phyloP scores from a whole-genome alignment of 2,113 vertebrate species.

The Proterorhinus semilunaris region DNA sequence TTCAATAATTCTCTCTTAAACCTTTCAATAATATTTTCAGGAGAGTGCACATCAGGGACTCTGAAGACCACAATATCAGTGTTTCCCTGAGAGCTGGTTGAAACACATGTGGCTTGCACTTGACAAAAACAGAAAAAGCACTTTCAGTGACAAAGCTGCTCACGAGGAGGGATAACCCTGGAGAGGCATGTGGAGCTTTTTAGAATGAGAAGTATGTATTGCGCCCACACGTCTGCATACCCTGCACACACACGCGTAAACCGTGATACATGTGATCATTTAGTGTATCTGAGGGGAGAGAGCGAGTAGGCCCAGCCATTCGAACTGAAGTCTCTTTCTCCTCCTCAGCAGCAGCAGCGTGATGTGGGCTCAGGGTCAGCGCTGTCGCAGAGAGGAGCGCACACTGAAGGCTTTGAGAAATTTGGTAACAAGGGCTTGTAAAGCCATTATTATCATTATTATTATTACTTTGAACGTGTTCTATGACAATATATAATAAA shows the following conservation, averaged over 20 bases:
- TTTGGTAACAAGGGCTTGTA: too few species aligned
- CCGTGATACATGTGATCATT: slow-evolving; percentile 31
- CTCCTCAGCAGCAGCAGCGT: slow-evolving; percentile 17
- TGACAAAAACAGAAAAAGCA: slow-evolving; percentile 25
- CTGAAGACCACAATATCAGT: not conserved
- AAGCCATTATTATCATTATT: too few species aligned
- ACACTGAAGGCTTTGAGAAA: not conserved
- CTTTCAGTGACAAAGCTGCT: slow-evolving; percentile 31
- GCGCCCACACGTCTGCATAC: slow-evolving; percentile 6
- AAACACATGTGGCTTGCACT: slow-evolving; percentile 21
- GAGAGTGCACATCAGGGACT: not conserved
- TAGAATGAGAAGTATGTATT: slow-evolving; percentile 35
- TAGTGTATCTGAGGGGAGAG: slow-evolving; percentile 16
- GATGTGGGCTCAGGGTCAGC: slow-evolving; percentile 36
- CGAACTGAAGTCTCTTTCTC: slow-evolving; percentile 36
- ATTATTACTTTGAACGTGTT: not conserved
- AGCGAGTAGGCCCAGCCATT: slow-evolving; percentile 28
- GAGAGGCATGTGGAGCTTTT: slow-evolving; percentile 34
- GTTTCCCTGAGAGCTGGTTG: not conserved
- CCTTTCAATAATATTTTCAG: not conserved
- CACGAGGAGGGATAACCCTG: slow-evolving; percentile 45
- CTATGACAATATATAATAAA: not conserved
- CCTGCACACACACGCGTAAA: slow-evolving; percentile 3
- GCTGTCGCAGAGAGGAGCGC: slow-evolving; percentile 23
- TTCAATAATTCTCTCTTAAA: not conserved